A percentile compares a stretch with the other conserved stretches of the same genome.
Evolutionary conservation across 2,797 vertebrate species (phyloP).

Genomic region (Erpetoichthys calabaricus): DNA sequence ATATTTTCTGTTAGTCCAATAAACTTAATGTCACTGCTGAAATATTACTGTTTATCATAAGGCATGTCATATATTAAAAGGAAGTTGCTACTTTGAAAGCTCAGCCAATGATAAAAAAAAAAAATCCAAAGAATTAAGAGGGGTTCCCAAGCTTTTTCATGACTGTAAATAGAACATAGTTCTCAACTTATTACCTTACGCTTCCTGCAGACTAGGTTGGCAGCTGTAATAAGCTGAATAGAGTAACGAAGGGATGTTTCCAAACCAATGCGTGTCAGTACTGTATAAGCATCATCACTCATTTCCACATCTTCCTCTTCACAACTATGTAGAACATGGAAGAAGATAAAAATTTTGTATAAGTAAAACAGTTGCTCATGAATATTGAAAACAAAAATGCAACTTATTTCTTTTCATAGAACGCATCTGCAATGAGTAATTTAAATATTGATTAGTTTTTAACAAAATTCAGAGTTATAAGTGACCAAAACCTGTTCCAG

Average conservation of each 20-base stretch:
- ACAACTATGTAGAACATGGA: constrained; percentile 45
- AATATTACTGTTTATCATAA: too few relatives aligned
- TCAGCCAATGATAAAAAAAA: too few relatives aligned
- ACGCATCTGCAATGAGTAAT: not conserved
- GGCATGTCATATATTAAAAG: too few relatives aligned
- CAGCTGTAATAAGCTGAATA: constrained; percentile 87
- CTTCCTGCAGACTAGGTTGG: constrained; percentile 80
- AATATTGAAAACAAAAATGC: not conserved
- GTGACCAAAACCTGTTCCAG: too few relatives aligned
- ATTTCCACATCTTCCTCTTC: constrained; percentile 91
- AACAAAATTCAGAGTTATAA: too few relatives aligned
- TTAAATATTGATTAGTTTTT: too few relatives aligned
- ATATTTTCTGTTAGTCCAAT: too few relatives aligned
- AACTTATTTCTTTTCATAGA: not conserved
- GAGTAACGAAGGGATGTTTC: constrained; percentile 85
- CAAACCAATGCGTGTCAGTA: constrained; percentile 83
- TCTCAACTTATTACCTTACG: constrained; percentile 67
- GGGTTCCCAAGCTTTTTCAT: too few relatives aligned
- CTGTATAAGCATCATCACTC: constrained; percentile 79
- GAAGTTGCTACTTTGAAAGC: too few relatives aligned
- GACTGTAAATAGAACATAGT: too few relatives aligned
- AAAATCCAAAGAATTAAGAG: too few relatives aligned
- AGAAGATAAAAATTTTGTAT: not conserved
- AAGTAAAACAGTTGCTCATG: not conserved
- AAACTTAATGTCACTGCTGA: too few relatives aligned